Conservation (phyloP, 37 sponge, comb jelly and placozoan genomes). For the Ianthella basta region DNA sequence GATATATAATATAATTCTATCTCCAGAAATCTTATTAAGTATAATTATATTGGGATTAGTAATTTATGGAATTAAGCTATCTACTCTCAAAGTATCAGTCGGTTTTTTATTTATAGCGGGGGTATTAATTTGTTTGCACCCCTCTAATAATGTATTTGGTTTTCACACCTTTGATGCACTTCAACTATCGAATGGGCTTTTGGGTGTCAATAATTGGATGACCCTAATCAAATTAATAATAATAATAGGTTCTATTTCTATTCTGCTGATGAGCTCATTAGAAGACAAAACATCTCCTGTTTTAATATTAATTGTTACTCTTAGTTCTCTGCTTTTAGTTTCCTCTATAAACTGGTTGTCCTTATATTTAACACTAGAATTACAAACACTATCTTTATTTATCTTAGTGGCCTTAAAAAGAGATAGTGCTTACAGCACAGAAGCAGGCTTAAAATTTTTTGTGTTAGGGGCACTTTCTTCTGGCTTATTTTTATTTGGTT, state of each 20-base stretch:
- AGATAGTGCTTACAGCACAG: constrained; percentile 62
- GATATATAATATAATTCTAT: constrained; percentile 32
- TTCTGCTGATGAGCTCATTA: constrained; percentile 48
- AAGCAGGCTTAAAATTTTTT: constrained; percentile 74
- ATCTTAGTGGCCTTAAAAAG: constrained; percentile 62
- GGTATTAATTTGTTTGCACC: not conserved
- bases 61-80: constrained; percentile 53
- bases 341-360: constrained; percentile 72
- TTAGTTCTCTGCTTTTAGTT: constrained; percentile 71
- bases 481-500: constrained; percentile 72
- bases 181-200: constrained; percentile 34
- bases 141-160: too few species aligned
- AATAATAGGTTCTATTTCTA: constrained; percentile 52
- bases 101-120: constrained; percentile 28
- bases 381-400: constrained; percentile 67
- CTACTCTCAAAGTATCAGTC: constrained; percentile 45
- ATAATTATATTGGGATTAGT: constrained; percentile 55
- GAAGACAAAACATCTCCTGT: constrained; percentile 11
- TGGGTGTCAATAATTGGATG: constrained; percentile 51
- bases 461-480: constrained; percentile 72
- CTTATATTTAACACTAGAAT: constrained; percentile 70
- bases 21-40: constrained; percentile 61
- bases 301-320: constrained; percentile 59
- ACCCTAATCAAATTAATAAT: constrained; percentile 49
- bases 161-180: not conserved